Base-by-base conservation (phyloP, 2,797 vertebrate genomes). In the Microhierax caerulescens region DNA sequence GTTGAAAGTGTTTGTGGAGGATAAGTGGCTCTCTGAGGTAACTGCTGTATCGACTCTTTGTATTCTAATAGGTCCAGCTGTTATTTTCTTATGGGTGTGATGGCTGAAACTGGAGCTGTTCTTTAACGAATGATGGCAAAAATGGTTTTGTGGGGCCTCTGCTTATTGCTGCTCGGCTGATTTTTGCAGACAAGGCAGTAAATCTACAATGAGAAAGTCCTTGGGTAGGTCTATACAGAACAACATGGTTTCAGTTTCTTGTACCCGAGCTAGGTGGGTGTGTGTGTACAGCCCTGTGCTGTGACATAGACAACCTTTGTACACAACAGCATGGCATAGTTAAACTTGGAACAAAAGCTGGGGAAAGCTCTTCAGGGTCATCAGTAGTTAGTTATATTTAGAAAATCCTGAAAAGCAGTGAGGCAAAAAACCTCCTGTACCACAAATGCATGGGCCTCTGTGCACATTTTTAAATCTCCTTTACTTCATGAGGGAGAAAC, bases 1-100 rank as follows among this genome's bases (percentile, higher is more conserved):
- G 34, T 95, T 99, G 41, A 98, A 98, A 95, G 98, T 98, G 86
- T 98, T 99, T 23, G 99, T 99, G 47, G 98, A 98, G 5, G 99
- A 99, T 95, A 99, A 99, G 92, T 99, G 99, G 99, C 98, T 99
- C 57, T 98, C 96, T 72, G 99, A 99, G 99, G 99, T 99, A 98
- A 88, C 9, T 67, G 61, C 30, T 86, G 3, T 11, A 19, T n/a
- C 23, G 54, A 69, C 19, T 50, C 32, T 68, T 76, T 0, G 0
- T 67, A 36, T 36, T 54, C 63, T 79, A 84, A 4, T 14, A 37
- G 54, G 36, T 68, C 17, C 34, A 67, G 27, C 23, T 65, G 2
- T 34, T 74, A 23, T n/a, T 84, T 72, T 82, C 21, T 67, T 69
- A 45, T 0, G 4, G 43, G 36, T 68, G 70, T 24, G 20, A 50